Conservation (phyloP, 2,113 vertebrate species). For the Stigmatopora nigra region DNA sequence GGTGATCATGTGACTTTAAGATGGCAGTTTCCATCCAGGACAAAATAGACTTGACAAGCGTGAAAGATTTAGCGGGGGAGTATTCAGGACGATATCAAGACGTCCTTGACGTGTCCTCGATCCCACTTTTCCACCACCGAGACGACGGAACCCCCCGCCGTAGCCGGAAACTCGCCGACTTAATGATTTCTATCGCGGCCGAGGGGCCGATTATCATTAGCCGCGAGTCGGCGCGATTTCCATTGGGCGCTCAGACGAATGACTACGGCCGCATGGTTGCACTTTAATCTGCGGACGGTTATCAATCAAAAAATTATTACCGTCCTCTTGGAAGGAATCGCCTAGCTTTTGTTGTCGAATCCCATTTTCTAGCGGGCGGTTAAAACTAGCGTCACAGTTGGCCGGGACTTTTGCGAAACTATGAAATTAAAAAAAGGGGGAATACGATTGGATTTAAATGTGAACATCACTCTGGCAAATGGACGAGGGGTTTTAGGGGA, state of each 20-base stretch:
- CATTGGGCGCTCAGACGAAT: constrained; percentile 15
- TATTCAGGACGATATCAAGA: constrained; percentile 61
- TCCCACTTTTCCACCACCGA: constrained; percentile 33
- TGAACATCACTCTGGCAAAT: constrained; percentile 49
- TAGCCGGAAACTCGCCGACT: background rate
- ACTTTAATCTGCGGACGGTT: constrained; percentile 41
- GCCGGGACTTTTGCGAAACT: constrained; percentile 54
- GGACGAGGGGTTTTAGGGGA: constrained; percentile 19
- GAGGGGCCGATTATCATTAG: constrained; percentile 30
- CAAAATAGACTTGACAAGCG: constrained; percentile 68
- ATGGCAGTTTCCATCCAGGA: constrained; percentile 49
- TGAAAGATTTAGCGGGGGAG: constrained; percentile 66
- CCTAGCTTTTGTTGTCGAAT: constrained; percentile 37
- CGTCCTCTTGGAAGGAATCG: constrained; percentile 32
- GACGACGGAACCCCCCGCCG: constrained; percentile 18
- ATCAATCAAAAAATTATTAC: constrained; percentile 47
- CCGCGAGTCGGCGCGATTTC: constrained; percentile 15
- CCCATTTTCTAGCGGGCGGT: constrained; percentile 13
- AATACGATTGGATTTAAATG: constrained; percentile 61
- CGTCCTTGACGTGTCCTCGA: constrained; percentile 58
- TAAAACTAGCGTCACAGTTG: constrained; percentile 49
- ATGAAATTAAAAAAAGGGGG: constrained; percentile 58
- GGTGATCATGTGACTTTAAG: background rate
- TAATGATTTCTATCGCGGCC: constrained; percentile 37
- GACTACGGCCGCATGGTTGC: constrained; percentile 2